These are phyloP conservation scores for Sternarchorhynchus goeldii DNA, from an alignment of 2,797 vertebrate species.

Conservation along the genomic window DNA sequence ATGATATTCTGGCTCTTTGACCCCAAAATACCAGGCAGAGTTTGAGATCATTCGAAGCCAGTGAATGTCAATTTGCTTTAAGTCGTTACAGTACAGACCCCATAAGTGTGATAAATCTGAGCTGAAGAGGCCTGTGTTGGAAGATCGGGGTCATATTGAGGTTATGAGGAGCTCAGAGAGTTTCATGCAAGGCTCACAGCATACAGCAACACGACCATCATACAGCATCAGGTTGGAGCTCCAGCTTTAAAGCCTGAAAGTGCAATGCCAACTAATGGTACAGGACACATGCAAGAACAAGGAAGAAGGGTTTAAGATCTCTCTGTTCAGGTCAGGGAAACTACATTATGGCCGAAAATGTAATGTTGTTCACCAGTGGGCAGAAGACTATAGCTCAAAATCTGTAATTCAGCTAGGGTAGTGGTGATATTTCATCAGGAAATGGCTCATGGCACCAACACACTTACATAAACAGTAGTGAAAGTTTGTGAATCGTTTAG, in stretches of 20 bases:
- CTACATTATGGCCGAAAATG: no score
- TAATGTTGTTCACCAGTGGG: no score
- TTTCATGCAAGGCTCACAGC: background rate
- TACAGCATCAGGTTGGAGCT: conserved; percentile 8
- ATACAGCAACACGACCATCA: conserved; percentile 16
- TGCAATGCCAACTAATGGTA: conserved; percentile 44
- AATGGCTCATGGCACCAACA: no score
- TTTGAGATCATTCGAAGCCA: background rate
- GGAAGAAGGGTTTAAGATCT: conserved; percentile 15
- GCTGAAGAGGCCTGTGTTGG: background rate
- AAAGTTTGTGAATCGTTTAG: no score
- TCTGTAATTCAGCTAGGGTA: no score
- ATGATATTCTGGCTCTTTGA: background rate
- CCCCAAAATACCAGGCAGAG: no score
- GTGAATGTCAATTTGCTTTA: no score
- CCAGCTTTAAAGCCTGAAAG: conserved; percentile 25
- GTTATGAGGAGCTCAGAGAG: background rate
- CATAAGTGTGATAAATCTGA: background rate
- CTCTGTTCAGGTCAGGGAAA: background rate
- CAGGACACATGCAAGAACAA: conserved; percentile 17
- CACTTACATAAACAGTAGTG: no score
- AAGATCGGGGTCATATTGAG: conserved; percentile 18
- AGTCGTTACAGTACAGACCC: no score
- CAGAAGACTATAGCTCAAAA: no score
- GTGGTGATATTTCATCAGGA: no score